Evolutionary conservation across 2,113 vertebrate species (phyloP), one percentile per base, ranked within the genome.

Genomic region (Monopterus albus): DNA sequence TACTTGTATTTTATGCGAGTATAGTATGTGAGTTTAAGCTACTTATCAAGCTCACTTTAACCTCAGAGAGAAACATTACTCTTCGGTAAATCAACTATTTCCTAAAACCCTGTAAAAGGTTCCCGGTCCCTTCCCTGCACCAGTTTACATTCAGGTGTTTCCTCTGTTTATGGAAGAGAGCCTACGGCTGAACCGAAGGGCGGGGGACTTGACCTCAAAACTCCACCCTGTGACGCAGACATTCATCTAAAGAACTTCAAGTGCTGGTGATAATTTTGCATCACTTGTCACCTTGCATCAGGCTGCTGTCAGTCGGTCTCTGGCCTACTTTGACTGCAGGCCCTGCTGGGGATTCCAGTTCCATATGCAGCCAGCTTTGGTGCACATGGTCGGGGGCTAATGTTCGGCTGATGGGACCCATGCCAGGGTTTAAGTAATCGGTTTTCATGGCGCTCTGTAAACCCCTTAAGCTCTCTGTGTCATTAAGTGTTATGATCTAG

Each of bases 131-230:
- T 36, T 72, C 50, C 47, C 26, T 18, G 39, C 8, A 17, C 31
- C 8, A 36, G 81, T 84, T 87, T 81, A 87, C 83, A 82, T 58
- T 75, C 35, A 67, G 51, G 9, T 53, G 50, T 74, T 82, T 82
- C 76, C 75, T 61, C 57, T 73, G 80, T 90, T 90, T 85, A 87
- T 53, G 72, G 75, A 74, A 63, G 66, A 79, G 56, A 40, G 15
- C 61, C 59, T 36, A 15, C 56, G 55, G 72, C 47, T 49, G 55
- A 62, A 72, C 40, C n/a, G 2, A 26, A 31, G 15, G 31, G 9
- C 40, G 4, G 2, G 18, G 6, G 20, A 56, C 49, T 42, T 62
- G 62, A 79, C 66, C 80, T 75, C 35, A 62, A 75, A 81, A 80
- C 82, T 64, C 58, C 36, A 71, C 66, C n/a, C n/a, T n/a, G n/a